Evolutionary conservation across 1,140 invertebrate genomes (phyloP).

Genomic region (Zaprionus ornatus): DNA sequence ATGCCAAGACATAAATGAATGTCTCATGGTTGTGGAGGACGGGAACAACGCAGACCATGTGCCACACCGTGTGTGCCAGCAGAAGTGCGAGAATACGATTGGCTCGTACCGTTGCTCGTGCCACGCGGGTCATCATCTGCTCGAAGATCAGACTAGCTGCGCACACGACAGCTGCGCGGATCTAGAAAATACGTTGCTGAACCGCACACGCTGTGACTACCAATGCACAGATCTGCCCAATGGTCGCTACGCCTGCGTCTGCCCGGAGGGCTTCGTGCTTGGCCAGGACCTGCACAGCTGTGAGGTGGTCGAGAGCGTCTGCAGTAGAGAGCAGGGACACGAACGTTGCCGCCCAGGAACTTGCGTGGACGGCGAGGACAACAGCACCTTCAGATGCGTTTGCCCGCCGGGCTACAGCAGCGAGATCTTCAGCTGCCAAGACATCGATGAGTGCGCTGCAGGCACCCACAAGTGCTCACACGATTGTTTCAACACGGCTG

Average conservation of each 20-base stretch:
- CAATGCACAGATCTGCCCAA: slow-evolving; percentile 85
- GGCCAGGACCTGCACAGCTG: slow-evolving; percentile 84
- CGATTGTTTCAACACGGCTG: slow-evolving; percentile 92
- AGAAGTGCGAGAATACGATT: slow-evolving; percentile 87
- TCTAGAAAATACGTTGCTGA: slow-evolving; percentile 73
- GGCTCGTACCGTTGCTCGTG: slow-evolving; percentile 88
- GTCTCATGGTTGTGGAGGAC: slow-evolving; percentile 82
- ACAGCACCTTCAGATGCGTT: slow-evolving; percentile 84
- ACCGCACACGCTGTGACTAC: slow-evolving; percentile 85
- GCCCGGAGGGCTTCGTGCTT: slow-evolving; percentile 85
- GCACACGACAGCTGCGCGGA: slow-evolving; percentile 67
- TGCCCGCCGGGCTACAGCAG: slow-evolving; percentile 84
- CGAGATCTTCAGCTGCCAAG: slow-evolving; percentile 74
- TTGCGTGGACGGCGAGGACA: slow-evolving; percentile 86
- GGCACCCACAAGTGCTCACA: slow-evolving; percentile 90
- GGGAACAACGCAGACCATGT: slow-evolving; percentile 67
- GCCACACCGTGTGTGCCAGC: slow-evolving; percentile 85
- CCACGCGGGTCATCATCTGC: slow-evolving; percentile 70
- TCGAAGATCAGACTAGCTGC: slow-evolving; percentile 79
- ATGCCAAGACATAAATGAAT: slow-evolving; percentile 88
- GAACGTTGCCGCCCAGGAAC: slow-evolving; percentile 70
- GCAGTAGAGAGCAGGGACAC: slow-evolving; percentile 65
- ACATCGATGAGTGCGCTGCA: slow-evolving; percentile 91
- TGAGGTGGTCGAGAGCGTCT: slow-evolving; percentile 85
- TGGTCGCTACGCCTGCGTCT: slow-evolving; percentile 78